Evolutionary conservation across 2,888 invertebrate genomes (phyloP).

Genomic region (Heliconius cydno): DNA sequence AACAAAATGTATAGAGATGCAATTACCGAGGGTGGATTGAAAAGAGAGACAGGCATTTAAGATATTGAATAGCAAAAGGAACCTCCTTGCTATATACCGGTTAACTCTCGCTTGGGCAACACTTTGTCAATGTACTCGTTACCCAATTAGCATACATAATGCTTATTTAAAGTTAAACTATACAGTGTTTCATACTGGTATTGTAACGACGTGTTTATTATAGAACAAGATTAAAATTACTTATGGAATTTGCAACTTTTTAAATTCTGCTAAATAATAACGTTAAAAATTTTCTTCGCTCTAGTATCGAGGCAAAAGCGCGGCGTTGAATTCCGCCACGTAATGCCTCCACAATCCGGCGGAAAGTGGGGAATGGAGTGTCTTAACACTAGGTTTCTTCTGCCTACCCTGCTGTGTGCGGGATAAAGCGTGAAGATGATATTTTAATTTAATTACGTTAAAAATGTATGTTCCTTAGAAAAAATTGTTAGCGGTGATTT

Average conservation of each 20-base stretch:
- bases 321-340: too few relatives aligned
- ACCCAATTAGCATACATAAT: conserved; percentile 58
- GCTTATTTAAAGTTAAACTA: not conserved
- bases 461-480: too few relatives aligned
- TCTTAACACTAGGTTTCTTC: too few relatives aligned
- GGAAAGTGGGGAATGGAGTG: too few relatives aligned
- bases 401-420: too few relatives aligned
- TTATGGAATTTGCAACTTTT: not conserved
- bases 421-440: too few relatives aligned
- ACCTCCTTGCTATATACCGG: conserved; percentile 41
- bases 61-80: conserved; percentile 52
- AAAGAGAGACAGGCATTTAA: conserved; percentile 49
- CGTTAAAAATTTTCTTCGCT: too few relatives aligned
- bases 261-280: not conserved
- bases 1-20: conserved; percentile 38
- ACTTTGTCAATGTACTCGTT: conserved; percentile 60
- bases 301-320: too few relatives aligned
- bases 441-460: not conserved
- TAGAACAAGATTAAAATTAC: not conserved
- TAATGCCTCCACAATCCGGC: too few relatives aligned
- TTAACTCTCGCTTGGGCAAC: conserved; percentile 47
- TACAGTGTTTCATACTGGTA: not conserved
- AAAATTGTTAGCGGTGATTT: too few relatives aligned
- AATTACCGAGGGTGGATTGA: conserved; percentile 46
- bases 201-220: not conserved